Evolutionary conservation across 2,888 invertebrate species (phyloP), one percentile per base, ranked within the genome.

Genomic region (Drosophila neoperkinsi): DNA sequence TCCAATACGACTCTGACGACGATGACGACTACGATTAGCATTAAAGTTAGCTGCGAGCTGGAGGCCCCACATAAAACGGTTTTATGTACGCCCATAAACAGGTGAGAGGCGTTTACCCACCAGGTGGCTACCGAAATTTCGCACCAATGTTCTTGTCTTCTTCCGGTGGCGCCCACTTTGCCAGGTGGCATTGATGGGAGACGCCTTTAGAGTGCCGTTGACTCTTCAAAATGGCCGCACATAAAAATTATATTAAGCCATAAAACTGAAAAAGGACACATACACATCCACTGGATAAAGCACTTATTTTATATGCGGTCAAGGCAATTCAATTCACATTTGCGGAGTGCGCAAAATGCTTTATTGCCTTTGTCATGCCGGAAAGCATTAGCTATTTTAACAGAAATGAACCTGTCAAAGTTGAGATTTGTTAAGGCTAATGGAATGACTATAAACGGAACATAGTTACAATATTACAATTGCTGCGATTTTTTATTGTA

Each of bases 211-310:
- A 46, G 57, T 71, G 55, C 71, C 46, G 60, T 61, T 71, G 76
- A 78, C 58, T 61, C 63, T 53, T 75, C 68, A 74, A 85, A 88
- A 85, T 88, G 88, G 88, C 84, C 86, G 75, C 81, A 76, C 84
- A 86, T 90, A 88, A 88, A 87, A 87, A 81, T 83, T 83, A 77
- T 90, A 87, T 87, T 90, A 86, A 90, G 87, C 73, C 87, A 86
- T 90, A 86, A 87, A 90, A 86, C 52, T 55, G 70, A 36, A 36
- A 18, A 59, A 31, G 33, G 38, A 30, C 34, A 62, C 51, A 55
- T 16, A 25, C 4, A 52, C 46, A 49, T 25, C 21, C 31, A 38
- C 13, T n/a, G 53, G 53, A 67, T 13, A 55, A 77, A 77, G 68
- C 68, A 58, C 71, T 58, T 62, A 79, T 80, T 82, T 88, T 69